phyloP scores from a whole-genome alignment of 2,888 invertebrate species.

The Balanococcus diminutus region DNA sequence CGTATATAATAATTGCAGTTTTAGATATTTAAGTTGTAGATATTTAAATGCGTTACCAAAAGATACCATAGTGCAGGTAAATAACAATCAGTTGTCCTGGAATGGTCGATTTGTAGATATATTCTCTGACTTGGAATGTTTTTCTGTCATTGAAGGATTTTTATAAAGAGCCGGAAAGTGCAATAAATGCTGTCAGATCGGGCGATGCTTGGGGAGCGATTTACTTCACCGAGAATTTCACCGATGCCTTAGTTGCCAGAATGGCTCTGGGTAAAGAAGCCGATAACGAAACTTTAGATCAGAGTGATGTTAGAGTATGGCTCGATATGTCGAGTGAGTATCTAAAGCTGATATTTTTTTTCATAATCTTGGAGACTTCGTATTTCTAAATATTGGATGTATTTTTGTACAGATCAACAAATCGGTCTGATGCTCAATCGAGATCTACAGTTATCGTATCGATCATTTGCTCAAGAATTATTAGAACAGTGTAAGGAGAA shows the following conservation, averaged over 20 bases:
- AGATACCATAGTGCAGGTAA: slow-evolving; percentile 71
- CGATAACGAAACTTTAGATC: slow-evolving; percentile 84
- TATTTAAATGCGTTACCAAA: slow-evolving; percentile 78
- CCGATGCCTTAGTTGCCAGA: slow-evolving; percentile 81
- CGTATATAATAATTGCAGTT: slow-evolving; percentile 68
- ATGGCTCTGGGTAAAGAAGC: slow-evolving; percentile 80
- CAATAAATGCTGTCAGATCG: slow-evolving; percentile 72
- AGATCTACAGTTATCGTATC: slow-evolving; percentile 83
- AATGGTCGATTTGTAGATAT: not conserved
- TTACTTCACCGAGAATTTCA: slow-evolving; percentile 88
- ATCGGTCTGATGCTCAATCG: slow-evolving; percentile 87
- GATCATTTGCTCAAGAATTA: slow-evolving; percentile 80
- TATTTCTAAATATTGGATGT: not conserved
- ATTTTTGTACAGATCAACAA: slow-evolving; percentile 79
- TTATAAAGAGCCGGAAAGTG: slow-evolving; percentile 71
- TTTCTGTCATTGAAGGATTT: slow-evolving; percentile 62
- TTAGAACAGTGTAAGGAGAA: slow-evolving; percentile 77
- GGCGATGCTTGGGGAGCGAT: slow-evolving; percentile 90
- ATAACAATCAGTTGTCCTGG: not conserved
- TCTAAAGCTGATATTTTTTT: not conserved
- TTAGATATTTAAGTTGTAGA: slow-evolving; percentile 77
- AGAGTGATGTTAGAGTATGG: slow-evolving; percentile 87
- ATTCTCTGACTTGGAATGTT: not conserved
- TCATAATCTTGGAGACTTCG: not conserved
- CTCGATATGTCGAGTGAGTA: slow-evolving; percentile 85